Conservation (phyloP, 2,797 vertebrate genomes). For the Neoniphon sammara region DNA sequence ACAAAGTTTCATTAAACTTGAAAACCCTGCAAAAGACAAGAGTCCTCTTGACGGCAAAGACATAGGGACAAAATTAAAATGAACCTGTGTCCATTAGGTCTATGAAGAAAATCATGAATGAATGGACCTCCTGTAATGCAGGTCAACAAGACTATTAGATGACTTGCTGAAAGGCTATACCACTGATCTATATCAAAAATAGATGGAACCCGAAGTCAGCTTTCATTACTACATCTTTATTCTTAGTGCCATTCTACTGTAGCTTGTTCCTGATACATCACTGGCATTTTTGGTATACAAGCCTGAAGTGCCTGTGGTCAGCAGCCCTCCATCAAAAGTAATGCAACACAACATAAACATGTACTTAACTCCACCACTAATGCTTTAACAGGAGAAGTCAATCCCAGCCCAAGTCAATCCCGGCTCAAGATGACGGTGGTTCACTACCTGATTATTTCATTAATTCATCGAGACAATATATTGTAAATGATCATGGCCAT, state of each 20-base stretch:
- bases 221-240: not conserved
- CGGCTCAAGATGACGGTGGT: too few species aligned
- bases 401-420: too few species aligned
- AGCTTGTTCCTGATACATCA: not conserved
- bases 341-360: not conserved
- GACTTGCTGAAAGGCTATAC: not conserved
- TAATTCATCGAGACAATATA: too few species aligned
- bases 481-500: too few species aligned
- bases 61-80: not conserved
- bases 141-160: not conserved
- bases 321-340: not conserved
- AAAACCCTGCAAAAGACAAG: not conserved
- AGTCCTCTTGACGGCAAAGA: not conserved
- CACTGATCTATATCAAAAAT: not conserved
- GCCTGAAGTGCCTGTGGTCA: not conserved
- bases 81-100: not conserved
- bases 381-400: too few species aligned
- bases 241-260: not conserved
- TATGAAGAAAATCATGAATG: not conserved
- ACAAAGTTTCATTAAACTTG: not conserved
- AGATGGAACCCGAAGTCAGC: not conserved
- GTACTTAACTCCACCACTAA: too few species aligned
- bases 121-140: not conserved
- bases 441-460: too few species aligned
- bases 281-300: not conserved